phyloP scores from a whole-genome alignment of 2,113 vertebrate genomes.

The Zapus hudsonius region DNA sequence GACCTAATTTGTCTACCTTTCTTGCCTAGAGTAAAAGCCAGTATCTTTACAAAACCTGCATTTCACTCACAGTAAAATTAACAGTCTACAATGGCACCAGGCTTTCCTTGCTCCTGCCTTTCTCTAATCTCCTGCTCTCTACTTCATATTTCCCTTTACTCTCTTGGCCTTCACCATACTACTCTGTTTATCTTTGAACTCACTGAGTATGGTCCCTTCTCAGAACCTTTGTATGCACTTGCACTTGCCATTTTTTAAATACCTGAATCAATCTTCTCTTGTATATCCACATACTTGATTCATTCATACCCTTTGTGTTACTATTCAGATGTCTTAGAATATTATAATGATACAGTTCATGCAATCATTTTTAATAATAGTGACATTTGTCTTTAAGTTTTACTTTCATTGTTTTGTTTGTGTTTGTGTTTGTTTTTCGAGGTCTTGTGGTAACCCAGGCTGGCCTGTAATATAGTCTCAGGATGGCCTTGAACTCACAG shows the following conservation, averaged over 20 bases:
- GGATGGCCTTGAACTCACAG: too few species aligned
- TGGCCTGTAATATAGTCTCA: too few species aligned
- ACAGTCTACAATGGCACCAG: not conserved
- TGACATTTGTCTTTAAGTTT: not conserved
- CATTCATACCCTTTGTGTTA: not conserved
- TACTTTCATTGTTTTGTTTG: not conserved
- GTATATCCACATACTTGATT: not conserved
- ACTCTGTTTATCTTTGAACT: not conserved
- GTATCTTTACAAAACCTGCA: not conserved
- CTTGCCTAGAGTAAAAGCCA: constrained; percentile 36
- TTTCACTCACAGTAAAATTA: constrained; percentile 40
- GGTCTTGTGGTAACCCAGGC: too few species aligned
- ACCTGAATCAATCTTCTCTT: not conserved
- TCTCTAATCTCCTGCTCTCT: not conserved
- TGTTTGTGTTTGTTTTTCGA: too few species aligned
- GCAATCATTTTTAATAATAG: not conserved
- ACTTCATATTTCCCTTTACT: not conserved
- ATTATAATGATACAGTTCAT: not conserved
- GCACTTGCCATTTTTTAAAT: not conserved
- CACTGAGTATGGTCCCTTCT: not conserved
- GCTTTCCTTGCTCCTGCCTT: not conserved
- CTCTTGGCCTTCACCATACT: not conserved
- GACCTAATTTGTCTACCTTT: not conserved
- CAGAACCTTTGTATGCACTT: not conserved
- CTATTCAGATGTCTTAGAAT: not conserved